A percentile compares a stretch with the other conserved stretches of the same genome.
These are phyloP conservation scores for Zaprionus tsacasi DNA, from an alignment of 1,140 invertebrate species.

Conservation along the genomic window DNA sequence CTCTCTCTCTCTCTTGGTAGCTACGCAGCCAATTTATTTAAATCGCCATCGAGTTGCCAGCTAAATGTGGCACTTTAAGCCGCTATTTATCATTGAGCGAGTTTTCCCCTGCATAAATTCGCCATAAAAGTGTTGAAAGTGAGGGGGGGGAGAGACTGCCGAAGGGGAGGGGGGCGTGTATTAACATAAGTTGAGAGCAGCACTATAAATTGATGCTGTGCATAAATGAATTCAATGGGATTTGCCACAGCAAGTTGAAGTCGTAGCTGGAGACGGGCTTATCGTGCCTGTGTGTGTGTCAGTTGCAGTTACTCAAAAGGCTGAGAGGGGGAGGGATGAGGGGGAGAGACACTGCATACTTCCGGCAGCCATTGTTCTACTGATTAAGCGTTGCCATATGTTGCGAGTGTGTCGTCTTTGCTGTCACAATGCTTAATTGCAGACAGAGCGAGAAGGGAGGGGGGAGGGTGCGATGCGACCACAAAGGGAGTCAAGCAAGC, in stretches of 20 bases:
- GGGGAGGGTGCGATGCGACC: not conserved
- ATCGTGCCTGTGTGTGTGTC: conserved; percentile 6
- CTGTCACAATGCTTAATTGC: conserved; percentile 71
- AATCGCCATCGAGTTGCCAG: conserved; percentile 48
- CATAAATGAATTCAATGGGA: conserved; percentile 71
- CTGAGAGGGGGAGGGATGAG: not conserved
- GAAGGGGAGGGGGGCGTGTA: conserved; percentile 34
- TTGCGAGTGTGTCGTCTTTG: conserved; percentile 27
- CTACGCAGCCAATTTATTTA: conserved; percentile 64
- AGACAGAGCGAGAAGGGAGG: conserved; percentile 34
- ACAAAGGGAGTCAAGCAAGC: conserved; percentile 54
- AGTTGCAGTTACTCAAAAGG: not conserved
- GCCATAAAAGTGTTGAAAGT: conserved; percentile 64
- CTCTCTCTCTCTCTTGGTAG: not conserved
- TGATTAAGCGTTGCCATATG: conserved; percentile 73
- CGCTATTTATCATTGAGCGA: conserved; percentile 26
- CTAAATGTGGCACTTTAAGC: conserved; percentile 57
- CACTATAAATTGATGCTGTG: conserved; percentile 54
- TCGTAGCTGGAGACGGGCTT: not conserved
- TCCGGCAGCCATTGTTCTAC: conserved; percentile 69
- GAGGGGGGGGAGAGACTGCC: not conserved
- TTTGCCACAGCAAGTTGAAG: conserved; percentile 38
- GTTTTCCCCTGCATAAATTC: conserved; percentile 63
- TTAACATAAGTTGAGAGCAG: conserved; percentile 62
- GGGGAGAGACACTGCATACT: conserved; percentile 26